Percentiles rank a stretch among this genome's conserved stretches.
Conservation (phyloP, 2,797 vertebrate genomes). For the Crenuchus spilurus region DNA sequence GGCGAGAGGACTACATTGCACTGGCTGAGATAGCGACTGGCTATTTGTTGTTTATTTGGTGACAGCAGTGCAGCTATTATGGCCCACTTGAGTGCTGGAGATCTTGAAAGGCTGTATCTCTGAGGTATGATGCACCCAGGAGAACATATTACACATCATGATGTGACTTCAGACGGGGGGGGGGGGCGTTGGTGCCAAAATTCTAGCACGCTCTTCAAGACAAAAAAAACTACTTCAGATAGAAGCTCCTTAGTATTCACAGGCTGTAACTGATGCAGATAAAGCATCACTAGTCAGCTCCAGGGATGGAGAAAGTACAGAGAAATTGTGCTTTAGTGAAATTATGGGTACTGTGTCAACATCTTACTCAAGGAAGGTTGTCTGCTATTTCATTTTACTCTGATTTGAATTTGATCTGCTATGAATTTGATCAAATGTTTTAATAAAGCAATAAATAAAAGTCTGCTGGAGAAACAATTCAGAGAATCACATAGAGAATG, state of each 20-base stretch:
- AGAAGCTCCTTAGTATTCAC: constrained; percentile 5
- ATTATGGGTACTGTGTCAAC: too few relatives aligned
- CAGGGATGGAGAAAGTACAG: not conserved
- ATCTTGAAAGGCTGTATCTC: not conserved
- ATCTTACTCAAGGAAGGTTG: too few relatives aligned
- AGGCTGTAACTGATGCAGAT: constrained; percentile 2
- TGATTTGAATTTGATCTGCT: too few relatives aligned
- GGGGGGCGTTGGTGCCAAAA: not conserved
- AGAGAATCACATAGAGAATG: too few relatives aligned
- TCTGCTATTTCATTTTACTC: too few relatives aligned
- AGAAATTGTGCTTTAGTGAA: not conserved
- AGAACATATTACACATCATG: not conserved
- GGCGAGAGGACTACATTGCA: not conserved
- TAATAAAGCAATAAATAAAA: too few relatives aligned
- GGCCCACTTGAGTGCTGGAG: not conserved
- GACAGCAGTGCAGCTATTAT: constrained; percentile 18
- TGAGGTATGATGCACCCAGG: not conserved
- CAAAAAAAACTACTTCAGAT: not conserved
- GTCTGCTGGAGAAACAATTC: too few relatives aligned
- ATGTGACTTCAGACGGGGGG: not conserved
- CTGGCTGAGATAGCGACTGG: not conserved
- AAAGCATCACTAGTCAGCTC: not conserved
- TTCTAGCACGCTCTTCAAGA: too few relatives aligned
- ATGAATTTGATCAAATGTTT: too few relatives aligned
- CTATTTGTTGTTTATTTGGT: constrained; percentile 18